A percentile compares a stretch with the other conserved stretches of the same genome.
phyloP scores from a whole-genome alignment of 2,113 vertebrate species.

The Oryzias celebensis region DNA sequence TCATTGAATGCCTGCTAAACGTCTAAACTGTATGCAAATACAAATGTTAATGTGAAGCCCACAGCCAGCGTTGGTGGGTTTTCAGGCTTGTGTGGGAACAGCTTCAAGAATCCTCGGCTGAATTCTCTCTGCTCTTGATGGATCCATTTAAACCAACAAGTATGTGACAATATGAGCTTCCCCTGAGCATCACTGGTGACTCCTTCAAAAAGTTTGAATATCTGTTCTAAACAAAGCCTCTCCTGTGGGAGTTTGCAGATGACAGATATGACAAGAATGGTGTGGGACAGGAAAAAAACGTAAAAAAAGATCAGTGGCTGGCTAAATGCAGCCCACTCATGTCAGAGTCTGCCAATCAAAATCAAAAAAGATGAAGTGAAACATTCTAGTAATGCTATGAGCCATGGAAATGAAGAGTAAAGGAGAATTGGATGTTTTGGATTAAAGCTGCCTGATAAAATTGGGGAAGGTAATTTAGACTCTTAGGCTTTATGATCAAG shows the following conservation, averaged over 20 bases:
- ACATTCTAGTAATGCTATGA: conserved; percentile 13
- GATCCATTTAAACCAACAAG: conserved; percentile 43
- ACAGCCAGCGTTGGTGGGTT: conserved; percentile 37
- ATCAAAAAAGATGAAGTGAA: conserved; percentile 15
- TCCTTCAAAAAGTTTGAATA: conserved; percentile 60
- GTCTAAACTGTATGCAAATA: conserved; percentile 41
- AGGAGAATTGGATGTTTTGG: not conserved
- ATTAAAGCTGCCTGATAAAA: conserved; percentile 16
- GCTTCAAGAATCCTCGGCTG: conserved; percentile 15
- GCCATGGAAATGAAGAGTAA: conserved; percentile 11
- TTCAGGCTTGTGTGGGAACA: conserved; percentile 29
- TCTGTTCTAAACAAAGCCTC: conserved; percentile 69
- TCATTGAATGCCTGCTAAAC: conserved; percentile 35
- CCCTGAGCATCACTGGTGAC: conserved; percentile 39
- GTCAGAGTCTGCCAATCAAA: conserved; percentile 67
- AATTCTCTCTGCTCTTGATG: conserved; percentile 23
- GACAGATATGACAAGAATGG: conserved; percentile 75
- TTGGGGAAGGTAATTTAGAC: not conserved
- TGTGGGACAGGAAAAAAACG: conserved; percentile 62
- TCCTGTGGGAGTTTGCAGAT: conserved; percentile 68
- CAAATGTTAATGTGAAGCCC: conserved; percentile 45
- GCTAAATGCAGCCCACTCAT: conserved; percentile 68
- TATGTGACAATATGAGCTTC: conserved; percentile 13
- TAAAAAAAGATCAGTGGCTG: conserved; percentile 69
- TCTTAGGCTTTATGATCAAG: not conserved